A percentile compares a stretch with the other conserved stretches of the same genome.
Evolutionary conservation across 2,797 vertebrate species (phyloP).

Genomic region (Philypnodon macrostomus): DNA sequence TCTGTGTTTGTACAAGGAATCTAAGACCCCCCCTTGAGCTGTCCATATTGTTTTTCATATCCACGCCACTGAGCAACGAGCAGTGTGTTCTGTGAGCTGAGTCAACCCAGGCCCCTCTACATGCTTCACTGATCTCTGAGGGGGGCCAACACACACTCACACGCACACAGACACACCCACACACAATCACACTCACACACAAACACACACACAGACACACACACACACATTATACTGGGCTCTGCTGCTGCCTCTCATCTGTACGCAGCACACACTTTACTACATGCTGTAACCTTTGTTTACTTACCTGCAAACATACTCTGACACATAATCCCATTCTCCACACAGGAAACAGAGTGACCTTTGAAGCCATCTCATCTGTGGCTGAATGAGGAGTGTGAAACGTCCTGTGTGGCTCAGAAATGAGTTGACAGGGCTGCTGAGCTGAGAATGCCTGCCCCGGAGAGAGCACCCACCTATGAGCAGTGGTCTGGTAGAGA

Average conservation of each 20-base stretch:
- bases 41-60: conserved; percentile 53
- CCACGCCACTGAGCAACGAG: conserved; percentile 41
- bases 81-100: conserved; percentile 54
- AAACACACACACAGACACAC: too few relatives aligned
- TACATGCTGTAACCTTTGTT: conserved; percentile 8
- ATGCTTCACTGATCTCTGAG: conserved; percentile 57
- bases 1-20: conserved; percentile 13
- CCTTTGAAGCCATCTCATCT: conserved; percentile 63
- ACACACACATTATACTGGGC: conserved; percentile 27
- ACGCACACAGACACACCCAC: too few relatives aligned
- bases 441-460: conserved; percentile 46
- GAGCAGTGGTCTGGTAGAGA: conserved; percentile 33
- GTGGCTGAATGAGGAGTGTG: conserved; percentile 44
- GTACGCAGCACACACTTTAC: neutral
- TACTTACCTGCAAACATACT: conserved; percentile 6
- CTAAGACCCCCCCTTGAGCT: conserved; percentile 30
- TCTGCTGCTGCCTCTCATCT: conserved; percentile 31
- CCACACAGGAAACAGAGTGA: conserved; percentile 45
- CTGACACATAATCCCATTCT: conserved; percentile 10
- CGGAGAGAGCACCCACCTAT: conserved; percentile 43
- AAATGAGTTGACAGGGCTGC: conserved; percentile 56
- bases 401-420: conserved; percentile 57
- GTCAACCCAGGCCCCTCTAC: conserved; percentile 47
- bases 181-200: too few relatives aligned
- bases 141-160: conserved; percentile 34